Evolutionary conservation across 2,797 vertebrate species (phyloP).

Genomic region (Acanthurus leucopareius): DNA sequence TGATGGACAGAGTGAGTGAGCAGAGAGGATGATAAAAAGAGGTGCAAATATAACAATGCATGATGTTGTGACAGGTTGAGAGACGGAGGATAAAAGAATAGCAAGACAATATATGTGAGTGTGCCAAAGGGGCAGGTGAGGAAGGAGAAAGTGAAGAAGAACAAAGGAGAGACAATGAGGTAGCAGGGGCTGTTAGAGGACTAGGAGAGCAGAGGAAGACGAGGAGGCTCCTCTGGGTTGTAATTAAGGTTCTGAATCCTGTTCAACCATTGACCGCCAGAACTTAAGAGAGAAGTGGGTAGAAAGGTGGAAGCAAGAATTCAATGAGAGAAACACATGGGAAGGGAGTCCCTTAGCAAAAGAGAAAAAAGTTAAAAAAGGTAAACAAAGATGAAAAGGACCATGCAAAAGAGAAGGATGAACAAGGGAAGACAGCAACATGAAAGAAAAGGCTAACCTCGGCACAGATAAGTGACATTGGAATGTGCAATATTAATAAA

Average conservation of each 20-base stretch:
- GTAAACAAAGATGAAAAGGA: slow-evolving; percentile 20
- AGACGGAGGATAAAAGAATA: slow-evolving; percentile 21
- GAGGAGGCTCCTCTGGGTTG: slow-evolving; percentile 68
- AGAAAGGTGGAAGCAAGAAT: slow-evolving; percentile 42
- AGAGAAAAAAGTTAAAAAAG: slow-evolving; percentile 7
- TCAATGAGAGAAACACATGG: slow-evolving; percentile 14
- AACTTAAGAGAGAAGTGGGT: slow-evolving; percentile 43
- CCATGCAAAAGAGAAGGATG: background rate
- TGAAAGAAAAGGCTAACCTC: background rate
- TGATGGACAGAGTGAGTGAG: slow-evolving; percentile 1
- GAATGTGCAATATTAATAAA: background rate
- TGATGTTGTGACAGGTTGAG: slow-evolving; percentile 11
- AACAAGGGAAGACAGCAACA: background rate
- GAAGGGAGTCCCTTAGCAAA: slow-evolving; percentile 1
- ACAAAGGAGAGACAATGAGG: slow-evolving; percentile 52
- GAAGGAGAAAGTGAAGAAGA: slow-evolving; percentile 29
- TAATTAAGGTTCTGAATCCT: slow-evolving; percentile 74
- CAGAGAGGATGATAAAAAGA: background rate
- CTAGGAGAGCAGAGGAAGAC: slow-evolving; percentile 22
- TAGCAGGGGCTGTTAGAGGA: slow-evolving; percentile 39
- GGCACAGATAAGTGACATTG: background rate
- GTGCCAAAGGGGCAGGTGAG: slow-evolving; percentile 1
- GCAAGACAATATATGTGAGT: slow-evolving; percentile 19
- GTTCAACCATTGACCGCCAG: slow-evolving; percentile 58
- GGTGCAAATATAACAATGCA: slow-evolving; percentile 5